Conservation (phyloP, 1,140 invertebrate species). For the Euschistus heros region DNA sequence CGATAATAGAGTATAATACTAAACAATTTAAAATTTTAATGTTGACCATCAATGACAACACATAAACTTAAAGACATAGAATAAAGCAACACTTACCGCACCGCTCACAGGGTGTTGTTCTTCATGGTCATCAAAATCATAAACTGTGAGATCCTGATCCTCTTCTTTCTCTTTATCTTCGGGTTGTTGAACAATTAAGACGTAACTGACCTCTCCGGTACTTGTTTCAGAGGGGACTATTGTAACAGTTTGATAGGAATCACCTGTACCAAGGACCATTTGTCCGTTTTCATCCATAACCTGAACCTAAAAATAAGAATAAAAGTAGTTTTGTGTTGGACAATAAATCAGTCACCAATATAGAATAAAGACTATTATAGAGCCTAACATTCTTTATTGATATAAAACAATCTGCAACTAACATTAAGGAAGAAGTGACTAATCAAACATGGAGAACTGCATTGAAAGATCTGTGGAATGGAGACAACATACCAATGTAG, state of each 20-base stretch:
- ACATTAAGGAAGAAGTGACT: too few relatives aligned
- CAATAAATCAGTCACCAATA: too few relatives aligned
- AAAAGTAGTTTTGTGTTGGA: too few relatives aligned
- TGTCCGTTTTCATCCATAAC: constrained; percentile 23
- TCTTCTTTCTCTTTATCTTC: constrained; percentile 47
- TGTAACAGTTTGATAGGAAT: constrained; percentile 71
- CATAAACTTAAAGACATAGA: neutral
- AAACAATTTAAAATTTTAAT: too few relatives aligned
- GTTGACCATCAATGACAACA: too few relatives aligned
- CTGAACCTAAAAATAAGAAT: constrained; percentile 14
- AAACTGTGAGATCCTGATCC: constrained; percentile 50
- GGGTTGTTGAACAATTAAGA: constrained; percentile 73
- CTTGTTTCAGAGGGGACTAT: constrained; percentile 72
- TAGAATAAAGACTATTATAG: too few relatives aligned
- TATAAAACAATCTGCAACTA: too few relatives aligned
- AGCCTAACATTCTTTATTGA: too few relatives aligned
- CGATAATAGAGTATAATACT: too few relatives aligned
- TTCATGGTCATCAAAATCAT: constrained; percentile 55
- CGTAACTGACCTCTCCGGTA: constrained; percentile 75
- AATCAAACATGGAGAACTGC: too few relatives aligned
- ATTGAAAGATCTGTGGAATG: too few relatives aligned
- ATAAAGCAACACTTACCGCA: constrained; percentile 18
- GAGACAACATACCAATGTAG: too few relatives aligned
- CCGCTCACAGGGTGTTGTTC: constrained; percentile 37
- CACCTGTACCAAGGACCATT: constrained; percentile 33